Base-by-base conservation (phyloP, 2,113 vertebrate species). In the Balaeniceps rex region DNA sequence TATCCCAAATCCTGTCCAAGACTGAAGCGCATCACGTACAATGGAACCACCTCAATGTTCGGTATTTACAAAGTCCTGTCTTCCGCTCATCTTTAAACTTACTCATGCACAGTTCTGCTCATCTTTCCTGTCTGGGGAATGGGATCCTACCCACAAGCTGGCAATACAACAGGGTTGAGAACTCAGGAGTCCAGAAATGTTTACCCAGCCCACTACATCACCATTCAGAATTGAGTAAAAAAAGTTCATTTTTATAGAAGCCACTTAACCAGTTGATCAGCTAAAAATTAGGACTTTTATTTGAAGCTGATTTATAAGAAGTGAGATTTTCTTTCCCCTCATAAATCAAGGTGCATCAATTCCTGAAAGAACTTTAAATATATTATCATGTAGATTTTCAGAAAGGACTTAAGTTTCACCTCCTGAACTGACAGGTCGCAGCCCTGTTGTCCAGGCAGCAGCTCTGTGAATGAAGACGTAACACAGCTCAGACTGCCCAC, bases 11-110 rank as follows among this genome's bases (percentile, higher is more conserved):
- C 44, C 78, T 54, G 22, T 0, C 66, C 40, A 14, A 57, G 64
- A 47, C 47, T 19, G 57, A 51, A 55, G 66, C 5, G 0, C 19
- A 10, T 9, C 40, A 23, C 2, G 0, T 18, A 29, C 38, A 46
- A 10, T 3, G 14, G 46, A 78, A 64, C 22, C 19, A 28, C 49
- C 54, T 69, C 49, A 64, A 15, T 33, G 12, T 6, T 15, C 64
- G 11, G 7, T 4, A 65, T 24, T 58, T 54, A 26, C 49, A 10
- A 54, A 90, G 44, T 42, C 38, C 66, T 34, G 16, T 25, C n/a
- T 64, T 69, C 65, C 12, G 11, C 71, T 70, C 61, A n/a, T 31
- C 65, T 64, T 42, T 58, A 31, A 57, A n/a, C 66, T n/a, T 79
- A 1, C n/a, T 58, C 40, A 25, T 6, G 10, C 46, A 51, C 44